Evolutionary conservation across 2,797 vertebrate genomes (phyloP).

Genomic region (Carcharodon carcharias): DNA sequence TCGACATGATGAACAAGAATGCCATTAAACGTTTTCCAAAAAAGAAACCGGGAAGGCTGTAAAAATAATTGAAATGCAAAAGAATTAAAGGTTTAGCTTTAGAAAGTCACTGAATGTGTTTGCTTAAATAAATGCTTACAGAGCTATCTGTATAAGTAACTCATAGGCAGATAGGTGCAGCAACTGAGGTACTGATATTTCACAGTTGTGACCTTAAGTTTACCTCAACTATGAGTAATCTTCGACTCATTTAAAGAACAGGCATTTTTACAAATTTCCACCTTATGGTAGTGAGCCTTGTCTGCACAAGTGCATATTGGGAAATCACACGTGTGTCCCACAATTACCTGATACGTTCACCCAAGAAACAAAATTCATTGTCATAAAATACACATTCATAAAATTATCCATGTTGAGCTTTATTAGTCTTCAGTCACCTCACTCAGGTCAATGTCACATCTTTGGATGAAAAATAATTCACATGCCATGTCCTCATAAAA

Average conservation of each 20-base stretch:
- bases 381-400: too few relatives aligned
- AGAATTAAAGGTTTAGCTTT: neutral
- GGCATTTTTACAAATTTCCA: neutral
- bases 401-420: neutral
- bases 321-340: neutral
- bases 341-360: neutral
- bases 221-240: neutral
- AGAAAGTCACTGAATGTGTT: neutral
- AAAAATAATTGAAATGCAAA: conserved; percentile 40
- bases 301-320: neutral
- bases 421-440: neutral
- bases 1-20: conserved; percentile 81
- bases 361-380: neutral
- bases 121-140: neutral
- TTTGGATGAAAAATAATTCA: neutral
- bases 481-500: neutral
- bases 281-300: neutral
- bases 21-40: conserved; percentile 84
- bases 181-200: neutral
- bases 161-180: neutral
- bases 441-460: neutral
- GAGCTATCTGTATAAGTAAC: neutral
- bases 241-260: neutral
- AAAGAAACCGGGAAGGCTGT: conserved; percentile 84
- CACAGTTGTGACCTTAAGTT: neutral